Base-by-base conservation (phyloP, 2,797 vertebrate species). In the Dicrostonyx torquatus region DNA sequence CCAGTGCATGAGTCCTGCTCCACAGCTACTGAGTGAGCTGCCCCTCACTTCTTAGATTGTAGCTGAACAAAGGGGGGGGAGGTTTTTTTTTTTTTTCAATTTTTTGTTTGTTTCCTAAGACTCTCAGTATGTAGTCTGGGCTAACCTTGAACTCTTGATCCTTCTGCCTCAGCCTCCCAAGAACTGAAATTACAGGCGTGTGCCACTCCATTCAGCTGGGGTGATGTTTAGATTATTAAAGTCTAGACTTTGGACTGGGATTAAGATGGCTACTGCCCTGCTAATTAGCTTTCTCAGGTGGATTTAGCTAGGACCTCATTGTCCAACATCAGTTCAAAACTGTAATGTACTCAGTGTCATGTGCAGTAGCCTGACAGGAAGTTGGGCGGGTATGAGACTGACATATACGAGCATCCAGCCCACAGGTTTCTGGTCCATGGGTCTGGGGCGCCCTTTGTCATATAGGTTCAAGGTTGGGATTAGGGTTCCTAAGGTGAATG, bases 291-390 rank as follows among this genome's bases (percentile, higher is more conserved):
- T 83, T 89, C 79, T 87, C 43, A 22, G 37, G 15, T 66, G 45
- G 53, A 64, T 90, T 78, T 58, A 92, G 13, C 73, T 43, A 75
- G 48, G 29, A 91, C 64, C 77, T 72, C 79, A 45, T 87, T 91
- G 48, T 66, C 64, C 31, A 95, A 2, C 12, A 76, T 78, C n/a
- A 0, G 18, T 77, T 17, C 53, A 87, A 83, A 60, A 73, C 12
- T 76, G 4, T 37, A 45, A 58, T 91, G 31, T 83, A 48, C 83
- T 82, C 45, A 79, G 31, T 92, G 26, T 72, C 66, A 17, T 43
- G 8, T 50, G 58, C 73, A 93, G 43, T 43, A 80, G 18, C 15
- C 85, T 66, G 26, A 29, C 37, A 55, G 60, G 34, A 89, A 89
- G 62, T 48, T 55, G 3, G 64, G 40, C 76, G 62, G 73, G 1